Evolutionary conservation across 2,888 invertebrate species (phyloP).

Genomic region (Leucoptera coffeella): DNA sequence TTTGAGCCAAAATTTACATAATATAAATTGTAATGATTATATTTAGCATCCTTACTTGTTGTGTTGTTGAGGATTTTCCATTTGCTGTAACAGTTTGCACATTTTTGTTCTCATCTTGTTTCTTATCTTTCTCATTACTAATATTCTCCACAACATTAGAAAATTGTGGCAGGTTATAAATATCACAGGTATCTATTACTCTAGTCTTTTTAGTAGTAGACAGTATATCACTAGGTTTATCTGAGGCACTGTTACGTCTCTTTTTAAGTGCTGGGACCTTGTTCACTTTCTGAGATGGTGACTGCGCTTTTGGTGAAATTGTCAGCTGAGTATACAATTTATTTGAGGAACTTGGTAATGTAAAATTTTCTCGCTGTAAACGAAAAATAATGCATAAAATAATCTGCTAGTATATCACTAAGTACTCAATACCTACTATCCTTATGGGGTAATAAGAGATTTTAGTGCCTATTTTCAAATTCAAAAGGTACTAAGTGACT

Average conservation of each 20-base stretch:
- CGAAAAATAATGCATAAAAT: conserved; percentile 5
- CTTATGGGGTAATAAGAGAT: too few relatives aligned
- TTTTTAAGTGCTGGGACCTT: conserved; percentile 36
- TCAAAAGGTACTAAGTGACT: too few relatives aligned
- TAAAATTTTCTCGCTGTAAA: conserved; percentile 36
- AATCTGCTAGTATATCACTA: too few relatives aligned
- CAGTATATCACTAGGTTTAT: conserved; percentile 33
- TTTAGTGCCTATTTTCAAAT: too few relatives aligned
- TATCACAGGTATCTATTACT: conserved; percentile 29
- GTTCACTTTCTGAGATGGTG: conserved; percentile 25
- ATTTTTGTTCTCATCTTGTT: conserved; percentile 22
- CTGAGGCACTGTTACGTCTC: conserved; percentile 39
- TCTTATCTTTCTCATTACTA: conserved; percentile 32
- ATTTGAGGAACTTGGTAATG: conserved; percentile 30
- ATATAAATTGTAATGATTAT: background rate
- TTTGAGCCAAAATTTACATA: too few relatives aligned
- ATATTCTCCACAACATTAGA: conserved; percentile 21
- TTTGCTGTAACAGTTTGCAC: conserved; percentile 19
- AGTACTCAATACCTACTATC: too few relatives aligned
- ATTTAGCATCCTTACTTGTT: conserved; percentile 16
- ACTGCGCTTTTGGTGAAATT: conserved; percentile 32
- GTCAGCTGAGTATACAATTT: conserved; percentile 41
- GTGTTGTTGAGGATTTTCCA: conserved; percentile 21
- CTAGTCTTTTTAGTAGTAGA: conserved; percentile 31
- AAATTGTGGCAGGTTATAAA: conserved; percentile 21